These are phyloP conservation scores for Leucozona laternaria DNA, from an alignment of 2,888 invertebrate species.

Conservation along the genomic window DNA sequence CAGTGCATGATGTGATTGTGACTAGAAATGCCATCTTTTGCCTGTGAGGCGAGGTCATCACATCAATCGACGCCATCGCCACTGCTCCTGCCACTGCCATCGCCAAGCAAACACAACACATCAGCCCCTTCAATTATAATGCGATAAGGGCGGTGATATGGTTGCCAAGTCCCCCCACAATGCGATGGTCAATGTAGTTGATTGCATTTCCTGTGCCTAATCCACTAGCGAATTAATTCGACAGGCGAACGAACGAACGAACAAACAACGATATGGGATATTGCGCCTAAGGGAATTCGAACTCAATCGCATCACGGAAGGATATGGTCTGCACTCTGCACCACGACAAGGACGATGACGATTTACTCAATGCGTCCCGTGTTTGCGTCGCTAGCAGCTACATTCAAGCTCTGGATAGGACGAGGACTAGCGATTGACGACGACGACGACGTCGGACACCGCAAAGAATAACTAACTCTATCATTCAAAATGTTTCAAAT, in stretches of 20 bases:
- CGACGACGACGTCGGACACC: constrained; percentile 20
- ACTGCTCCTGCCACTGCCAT: background rate
- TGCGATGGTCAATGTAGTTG: constrained; percentile 52
- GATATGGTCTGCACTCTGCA: background rate
- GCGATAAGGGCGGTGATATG: constrained; percentile 41
- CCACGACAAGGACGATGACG: constrained; percentile 12
- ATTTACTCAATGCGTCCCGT: constrained; percentile 44
- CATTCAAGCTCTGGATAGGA: background rate
- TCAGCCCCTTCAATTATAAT: constrained; percentile 78
- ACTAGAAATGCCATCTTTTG: constrained; percentile 23
- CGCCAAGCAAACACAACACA: constrained; percentile 38
- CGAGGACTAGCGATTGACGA: background rate
- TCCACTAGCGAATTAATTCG: constrained; percentile 69
- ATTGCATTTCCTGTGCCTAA: constrained; percentile 73
- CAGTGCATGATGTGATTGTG: constrained; percentile 26
- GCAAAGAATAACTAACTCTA: constrained; percentile 71
- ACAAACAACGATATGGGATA: constrained; percentile 30
- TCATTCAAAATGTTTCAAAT: constrained; percentile 66
- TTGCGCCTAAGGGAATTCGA: constrained; percentile 70
- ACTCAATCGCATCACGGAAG: constrained; percentile 60
- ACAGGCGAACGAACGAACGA: constrained; percentile 8
- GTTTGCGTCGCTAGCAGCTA: constrained; percentile 64
- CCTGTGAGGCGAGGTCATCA: constrained; percentile 52
- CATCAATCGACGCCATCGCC: background rate
- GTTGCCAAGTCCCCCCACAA: constrained; percentile 22